A percentile compares a stretch with the other conserved stretches of the same genome.
Evolutionary conservation across 2,113 vertebrate species (phyloP).

Genomic region (Pyrgilauda ruficollis): DNA sequence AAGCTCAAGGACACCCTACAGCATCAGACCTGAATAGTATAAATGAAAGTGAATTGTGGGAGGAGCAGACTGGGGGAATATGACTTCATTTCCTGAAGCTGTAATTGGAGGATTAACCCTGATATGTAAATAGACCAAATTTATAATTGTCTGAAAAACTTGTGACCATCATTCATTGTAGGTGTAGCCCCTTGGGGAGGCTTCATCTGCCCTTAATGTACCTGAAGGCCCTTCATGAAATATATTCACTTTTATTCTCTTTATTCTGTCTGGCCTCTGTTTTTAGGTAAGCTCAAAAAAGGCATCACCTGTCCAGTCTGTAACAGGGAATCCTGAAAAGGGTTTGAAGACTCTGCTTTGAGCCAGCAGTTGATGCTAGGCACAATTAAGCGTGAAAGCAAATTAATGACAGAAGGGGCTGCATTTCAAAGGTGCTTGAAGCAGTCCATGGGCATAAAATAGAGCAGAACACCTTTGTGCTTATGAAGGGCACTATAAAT

Average conservation of each 20-base stretch:
- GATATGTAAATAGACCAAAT: background rate
- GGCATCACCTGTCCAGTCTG: background rate
- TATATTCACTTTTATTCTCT: background rate
- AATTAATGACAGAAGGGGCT: background rate
- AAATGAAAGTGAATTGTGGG: background rate
- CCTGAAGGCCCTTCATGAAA: background rate
- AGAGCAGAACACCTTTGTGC: conserved; percentile 45
- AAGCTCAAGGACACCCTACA: background rate
- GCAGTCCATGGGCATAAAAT: background rate
- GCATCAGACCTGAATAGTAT: background rate
- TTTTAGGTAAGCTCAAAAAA: background rate
- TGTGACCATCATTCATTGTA: background rate
- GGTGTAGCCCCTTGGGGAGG: too few species aligned
- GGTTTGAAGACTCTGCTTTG: background rate
- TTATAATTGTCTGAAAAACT: background rate
- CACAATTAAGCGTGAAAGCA: background rate
- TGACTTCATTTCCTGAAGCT: background rate
- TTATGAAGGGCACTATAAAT: conserved; percentile 60
- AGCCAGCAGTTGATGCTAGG: background rate
- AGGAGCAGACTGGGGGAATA: background rate
- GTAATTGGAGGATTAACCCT: background rate
- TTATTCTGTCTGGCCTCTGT: background rate
- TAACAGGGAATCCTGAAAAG: background rate
- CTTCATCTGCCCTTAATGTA: background rate
- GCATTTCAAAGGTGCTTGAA: background rate